Base-by-base conservation (phyloP, 2,113 vertebrate genomes). In the Tragelaphus buxtoni region DNA sequence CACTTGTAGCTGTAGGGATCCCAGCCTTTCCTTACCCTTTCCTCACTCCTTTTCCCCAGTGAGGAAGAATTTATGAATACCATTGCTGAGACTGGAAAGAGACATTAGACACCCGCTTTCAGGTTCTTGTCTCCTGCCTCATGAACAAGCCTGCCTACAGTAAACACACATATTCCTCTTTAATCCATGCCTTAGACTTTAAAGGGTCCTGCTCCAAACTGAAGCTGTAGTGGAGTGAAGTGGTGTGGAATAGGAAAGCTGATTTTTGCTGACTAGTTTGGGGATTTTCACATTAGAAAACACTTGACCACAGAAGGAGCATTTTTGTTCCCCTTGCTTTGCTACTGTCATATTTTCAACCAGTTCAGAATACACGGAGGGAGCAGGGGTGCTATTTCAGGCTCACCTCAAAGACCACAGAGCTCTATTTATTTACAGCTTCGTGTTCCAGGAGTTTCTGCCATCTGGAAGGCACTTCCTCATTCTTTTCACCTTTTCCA, bases 381-480 rank as follows among this genome's bases (percentile, higher is more conserved):
- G 69, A 83, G 12, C 45, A 42, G 5, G 26, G 61, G 53, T 56
- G 45, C 35, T 94, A 95, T 90, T 97, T 94, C 82, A 76, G n/a
- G 56, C 55, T 77, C 39, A 42, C 60, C 39, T 88, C 92, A 95
- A 74, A 96, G 55, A 95, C 96, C 97, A 35, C 94, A 92, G 39
- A 91, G 53, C 7, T 81, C 0, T 61, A 47, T 88, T 91, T 88
- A 61, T 32, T 88, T 86, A 53, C 17, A 81, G 30, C 32, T 76
- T 90, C 47, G 9, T 32, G 69, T 82, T 90, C 90, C 84, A 90
- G 56, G 22, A 85, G 60, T 39, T 90, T 91, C 83, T 94, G 13
- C 74, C 97, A 92, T 90, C 95, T 95, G 92, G 84, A 96, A 96
- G 39, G 20, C 51, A 92, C 92, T 92, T 97, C 87, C 94, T 96